Conservation (phyloP, 2,113 vertebrate genomes). For the Thymallus thymallus region DNA sequence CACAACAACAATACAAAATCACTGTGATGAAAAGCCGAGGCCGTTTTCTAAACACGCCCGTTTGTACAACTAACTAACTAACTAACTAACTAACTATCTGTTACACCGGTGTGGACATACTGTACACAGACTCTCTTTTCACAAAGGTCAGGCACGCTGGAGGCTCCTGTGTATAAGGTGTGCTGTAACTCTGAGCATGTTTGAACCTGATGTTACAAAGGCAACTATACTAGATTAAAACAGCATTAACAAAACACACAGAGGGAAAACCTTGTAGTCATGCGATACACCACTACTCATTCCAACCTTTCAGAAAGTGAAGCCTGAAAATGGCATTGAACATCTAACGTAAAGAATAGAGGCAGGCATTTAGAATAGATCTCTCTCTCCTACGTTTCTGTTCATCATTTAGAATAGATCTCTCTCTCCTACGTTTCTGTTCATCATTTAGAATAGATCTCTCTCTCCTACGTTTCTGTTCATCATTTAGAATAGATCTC, state of each 20-base stretch:
- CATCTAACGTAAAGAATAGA: too few species aligned
- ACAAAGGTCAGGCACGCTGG: not conserved
- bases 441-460: too few species aligned
- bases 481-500: too few species aligned
- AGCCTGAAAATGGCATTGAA: too few species aligned
- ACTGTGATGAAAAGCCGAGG: not conserved
- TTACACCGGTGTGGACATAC: not conserved
- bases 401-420: too few species aligned
- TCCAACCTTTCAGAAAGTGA: not conserved
- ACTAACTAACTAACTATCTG: not conserved
- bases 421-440: too few species aligned
- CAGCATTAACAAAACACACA: not conserved
- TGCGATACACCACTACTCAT: not conserved
- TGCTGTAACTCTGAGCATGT: not conserved
- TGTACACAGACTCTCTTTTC: not conserved
- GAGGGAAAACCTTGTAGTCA: not conserved
- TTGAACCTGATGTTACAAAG: not conserved
- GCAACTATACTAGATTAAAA: not conserved
- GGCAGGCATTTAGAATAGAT: too few species aligned
- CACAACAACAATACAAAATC: not conserved
- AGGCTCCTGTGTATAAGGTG: not conserved
- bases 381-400: too few species aligned
- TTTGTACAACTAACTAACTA: not conserved
- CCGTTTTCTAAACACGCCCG: not conserved
- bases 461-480: too few species aligned